These are phyloP conservation scores for Heterohyrax brucei DNA, from an alignment of 2,797 vertebrate genomes.

Conservation along the genomic window DNA sequence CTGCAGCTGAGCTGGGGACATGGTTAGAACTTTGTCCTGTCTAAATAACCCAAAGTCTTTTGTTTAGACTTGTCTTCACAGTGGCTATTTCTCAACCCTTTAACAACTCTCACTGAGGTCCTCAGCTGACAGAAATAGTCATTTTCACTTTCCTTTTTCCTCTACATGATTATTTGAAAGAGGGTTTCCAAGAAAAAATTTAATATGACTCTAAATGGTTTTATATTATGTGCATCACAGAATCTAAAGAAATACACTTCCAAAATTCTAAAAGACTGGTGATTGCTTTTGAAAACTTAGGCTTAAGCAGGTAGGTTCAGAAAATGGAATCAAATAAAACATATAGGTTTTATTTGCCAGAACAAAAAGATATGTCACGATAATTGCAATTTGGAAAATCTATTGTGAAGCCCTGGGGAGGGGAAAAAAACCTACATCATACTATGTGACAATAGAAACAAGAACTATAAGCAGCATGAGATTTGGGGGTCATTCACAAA, in stretches of 20 bases:
- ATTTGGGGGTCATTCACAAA: conserved; percentile 66
- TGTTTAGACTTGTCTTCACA: conserved; percentile 67
- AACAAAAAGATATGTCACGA: conserved; percentile 74
- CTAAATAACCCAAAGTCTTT: conserved; percentile 61
- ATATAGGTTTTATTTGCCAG: conserved; percentile 74
- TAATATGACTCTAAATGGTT: conserved; percentile 75
- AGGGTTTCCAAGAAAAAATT: conserved; percentile 72
- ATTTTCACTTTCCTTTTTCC: conserved; percentile 76
- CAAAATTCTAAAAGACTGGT: conserved; percentile 72
- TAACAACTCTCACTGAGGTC: conserved; percentile 64
- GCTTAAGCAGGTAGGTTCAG: conserved; percentile 67
- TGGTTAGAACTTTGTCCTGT: conserved; percentile 29
- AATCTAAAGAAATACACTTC: conserved; percentile 72
- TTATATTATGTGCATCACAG: conserved; percentile 61
- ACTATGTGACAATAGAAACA: conserved; percentile 69
- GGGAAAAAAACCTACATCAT: background rate
- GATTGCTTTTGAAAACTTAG: conserved; percentile 81
- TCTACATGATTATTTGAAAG: conserved; percentile 72
- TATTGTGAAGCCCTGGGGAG: conserved; percentile 54
- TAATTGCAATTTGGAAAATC: conserved; percentile 80
- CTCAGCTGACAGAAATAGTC: conserved; percentile 76
- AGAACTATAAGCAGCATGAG: conserved; percentile 68
- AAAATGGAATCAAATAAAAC: conserved; percentile 80
- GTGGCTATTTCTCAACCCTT: conserved; percentile 44
- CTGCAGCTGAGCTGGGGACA: background rate